A percentile compares a stretch with the other conserved stretches of the same genome.
phyloP scores from a whole-genome alignment of 1,140 invertebrate genomes.

The Arion vulgaris region DNA sequence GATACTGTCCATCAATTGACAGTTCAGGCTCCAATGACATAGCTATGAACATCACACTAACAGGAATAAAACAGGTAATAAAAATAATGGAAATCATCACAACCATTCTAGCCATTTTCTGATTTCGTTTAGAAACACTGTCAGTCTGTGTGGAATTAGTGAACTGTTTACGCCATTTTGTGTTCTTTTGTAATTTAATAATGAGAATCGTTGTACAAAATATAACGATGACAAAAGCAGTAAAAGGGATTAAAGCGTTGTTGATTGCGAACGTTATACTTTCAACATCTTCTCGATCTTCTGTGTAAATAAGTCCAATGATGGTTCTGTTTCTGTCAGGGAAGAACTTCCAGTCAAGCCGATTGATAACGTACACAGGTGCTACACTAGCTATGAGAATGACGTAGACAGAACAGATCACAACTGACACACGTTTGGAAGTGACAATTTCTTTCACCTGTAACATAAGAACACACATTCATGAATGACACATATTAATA shows the following conservation, averaged over 20 bases:
- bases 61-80: not conserved
- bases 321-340: slow-evolving; percentile 8
- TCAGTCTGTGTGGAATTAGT: not conserved
- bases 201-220: not conserved
- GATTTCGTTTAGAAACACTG: not conserved
- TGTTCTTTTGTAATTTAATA: not conserved
- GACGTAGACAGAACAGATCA: not conserved
- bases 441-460: not conserved
- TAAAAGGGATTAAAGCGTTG: not conserved
- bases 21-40: not conserved
- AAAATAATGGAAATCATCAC: no score
- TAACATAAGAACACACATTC: no score
- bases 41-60: slow-evolving; percentile 8
- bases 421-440: not conserved
- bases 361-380: not conserved
- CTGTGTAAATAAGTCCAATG: not conserved
- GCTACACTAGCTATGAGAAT: slow-evolving; percentile 2
- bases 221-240: not conserved
- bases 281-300: not conserved
- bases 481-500: no score
- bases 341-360: not conserved
- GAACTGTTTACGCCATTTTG: not conserved
- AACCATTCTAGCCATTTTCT: no score
- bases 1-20: slow-evolving; percentile 9
- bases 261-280: not conserved